Evolutionary conservation across 2,888 invertebrate genomes (phyloP).

Genomic region (Sepioteuthis lessoniana): DNA sequence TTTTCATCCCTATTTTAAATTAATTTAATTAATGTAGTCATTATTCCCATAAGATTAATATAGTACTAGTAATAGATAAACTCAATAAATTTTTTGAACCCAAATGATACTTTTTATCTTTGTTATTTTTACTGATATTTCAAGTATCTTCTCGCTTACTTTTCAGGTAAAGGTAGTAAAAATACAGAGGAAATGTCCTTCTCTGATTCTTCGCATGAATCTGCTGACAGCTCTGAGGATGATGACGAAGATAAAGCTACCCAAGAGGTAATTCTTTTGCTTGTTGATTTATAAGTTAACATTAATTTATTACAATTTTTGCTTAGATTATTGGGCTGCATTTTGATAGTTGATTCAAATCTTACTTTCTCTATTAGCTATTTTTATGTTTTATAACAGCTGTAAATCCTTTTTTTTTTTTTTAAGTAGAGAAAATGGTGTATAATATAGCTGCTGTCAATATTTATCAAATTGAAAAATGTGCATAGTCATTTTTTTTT

Average conservation of each 20-base stretch:
- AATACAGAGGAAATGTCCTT: constrained; percentile 45
- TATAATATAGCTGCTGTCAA: too few species aligned
- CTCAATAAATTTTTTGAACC: background rate
- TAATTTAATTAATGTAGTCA: background rate
- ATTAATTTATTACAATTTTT: too few species aligned
- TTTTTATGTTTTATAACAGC: too few species aligned
- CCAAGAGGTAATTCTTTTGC: background rate
- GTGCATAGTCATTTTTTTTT: too few species aligned
- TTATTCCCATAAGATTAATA: too few species aligned
- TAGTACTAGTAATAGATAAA: background rate
- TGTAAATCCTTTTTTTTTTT: too few species aligned
- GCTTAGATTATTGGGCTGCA: too few species aligned
- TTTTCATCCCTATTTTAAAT: too few species aligned
- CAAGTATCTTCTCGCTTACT: background rate
- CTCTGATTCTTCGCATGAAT: constrained; percentile 44
- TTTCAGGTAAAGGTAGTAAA: constrained; percentile 44
- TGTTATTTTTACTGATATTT: background rate
- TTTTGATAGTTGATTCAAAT: too few species aligned
- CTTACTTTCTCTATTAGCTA: too few species aligned
- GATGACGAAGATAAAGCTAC: background rate
- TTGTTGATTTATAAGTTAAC: background rate
- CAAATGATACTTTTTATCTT: background rate
- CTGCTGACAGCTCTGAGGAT: constrained; percentile 38
- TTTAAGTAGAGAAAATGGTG: too few species aligned
- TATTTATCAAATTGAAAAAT: too few species aligned